Base-by-base conservation (phyloP, 2,113 vertebrate species). In the Xiphias gladius region DNA sequence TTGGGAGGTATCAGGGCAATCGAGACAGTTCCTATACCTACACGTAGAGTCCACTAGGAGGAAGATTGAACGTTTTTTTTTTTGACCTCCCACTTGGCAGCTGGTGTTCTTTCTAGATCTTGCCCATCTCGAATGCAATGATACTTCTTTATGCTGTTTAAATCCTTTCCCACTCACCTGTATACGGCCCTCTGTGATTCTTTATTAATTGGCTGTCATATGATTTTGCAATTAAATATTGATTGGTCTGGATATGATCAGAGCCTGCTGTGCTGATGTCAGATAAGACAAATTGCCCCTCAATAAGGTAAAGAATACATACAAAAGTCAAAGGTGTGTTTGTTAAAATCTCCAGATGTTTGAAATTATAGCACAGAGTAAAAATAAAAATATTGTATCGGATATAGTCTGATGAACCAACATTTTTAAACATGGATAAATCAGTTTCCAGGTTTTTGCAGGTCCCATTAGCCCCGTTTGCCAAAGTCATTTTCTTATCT, bases 221-320 rank as follows among this genome's bases (percentile, higher is more conserved):
- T 24, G 0, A 9, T 12, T 35, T 24, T 28, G 50, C 59, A 54
- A 73, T 80, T 46, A 72, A 67, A 71, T 64, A 86, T 82, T 82
- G 8, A 81, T 73, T 43, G 14, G 0, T 63, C 26, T 48, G 57
- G 14, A 37, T 35, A 50, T 46, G 24, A 32, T 52, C 52, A 17
- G 19, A 24, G 4, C 3, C n/a, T 11, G 14, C 3, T 71, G 22
- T 6, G 3, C 37, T 48, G 28, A 26, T 43, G n/a, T 17, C 35
- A 55, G 76, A 69, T 48, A 71, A 41, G 58, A 20, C 28, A 32
- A 39, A 68, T 26, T 64, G 30, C 22, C 13, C 28, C 10, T n/a
- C 1, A 4, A 19, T 17, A 1, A 50, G 41, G 67, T 59, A 73
- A 57, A 28, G 41, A 24, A 79, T 59, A 19, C 37, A 66, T 19